Evolutionary conservation across 2,888 invertebrate genomes (phyloP).

Genomic region (Elgonia sp.): DNA sequence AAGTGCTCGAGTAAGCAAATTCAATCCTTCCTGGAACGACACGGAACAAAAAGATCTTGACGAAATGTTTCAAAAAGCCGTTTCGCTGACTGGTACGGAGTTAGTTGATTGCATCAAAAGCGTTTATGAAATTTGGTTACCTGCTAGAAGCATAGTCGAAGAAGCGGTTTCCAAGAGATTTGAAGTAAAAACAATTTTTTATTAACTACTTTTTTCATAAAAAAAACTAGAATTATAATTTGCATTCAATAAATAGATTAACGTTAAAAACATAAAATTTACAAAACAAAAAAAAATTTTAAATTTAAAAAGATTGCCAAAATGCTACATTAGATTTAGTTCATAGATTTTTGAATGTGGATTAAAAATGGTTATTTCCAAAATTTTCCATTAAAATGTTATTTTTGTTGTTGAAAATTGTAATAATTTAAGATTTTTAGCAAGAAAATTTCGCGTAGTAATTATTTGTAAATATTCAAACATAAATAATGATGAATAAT

Average conservation of each 20-base stretch:
- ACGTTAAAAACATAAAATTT: not conserved
- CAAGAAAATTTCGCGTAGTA: too few relatives aligned
- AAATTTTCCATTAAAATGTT: too few relatives aligned
- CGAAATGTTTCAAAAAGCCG: constrained; percentile 92
- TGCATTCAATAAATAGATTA: not conserved
- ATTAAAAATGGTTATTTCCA: too few relatives aligned
- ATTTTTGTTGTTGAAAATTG: too few relatives aligned
- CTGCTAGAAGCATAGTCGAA: constrained; percentile 93
- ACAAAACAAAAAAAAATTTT: too few relatives aligned
- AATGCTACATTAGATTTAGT: too few relatives aligned
- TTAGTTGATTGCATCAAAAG: constrained; percentile 90
- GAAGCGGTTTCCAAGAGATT: constrained; percentile 91
- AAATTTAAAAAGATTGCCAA: too few relatives aligned
- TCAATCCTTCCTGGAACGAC: constrained; percentile 95
- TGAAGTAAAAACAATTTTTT: constrained; percentile 86
- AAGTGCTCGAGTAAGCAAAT: constrained; percentile 91
- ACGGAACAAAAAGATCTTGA: constrained; percentile 87
- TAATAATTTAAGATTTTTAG: too few relatives aligned
- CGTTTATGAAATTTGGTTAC: constrained; percentile 92
- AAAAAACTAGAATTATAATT: not conserved
- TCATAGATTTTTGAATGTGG: too few relatives aligned
- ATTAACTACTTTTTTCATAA: not conserved
- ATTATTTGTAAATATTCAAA: too few relatives aligned
- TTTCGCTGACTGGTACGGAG: constrained; percentile 93
- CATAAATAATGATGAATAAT: too few relatives aligned